Evolutionary conservation across 2,888 invertebrate species (phyloP).

Genomic region (Acanthococcus lagerstroemiae): DNA sequence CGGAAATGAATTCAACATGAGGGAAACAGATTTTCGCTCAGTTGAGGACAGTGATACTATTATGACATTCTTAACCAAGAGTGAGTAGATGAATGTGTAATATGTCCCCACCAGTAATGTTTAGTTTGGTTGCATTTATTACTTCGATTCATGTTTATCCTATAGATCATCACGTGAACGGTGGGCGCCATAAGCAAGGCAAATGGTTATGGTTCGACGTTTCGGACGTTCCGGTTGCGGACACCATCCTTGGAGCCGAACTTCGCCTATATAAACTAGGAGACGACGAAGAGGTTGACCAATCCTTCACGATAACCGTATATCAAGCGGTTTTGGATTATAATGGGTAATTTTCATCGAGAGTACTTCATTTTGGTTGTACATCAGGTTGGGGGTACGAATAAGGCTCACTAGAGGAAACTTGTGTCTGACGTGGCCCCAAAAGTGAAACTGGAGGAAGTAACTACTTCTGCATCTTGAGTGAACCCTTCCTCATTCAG

Average conservation of each 20-base stretch:
- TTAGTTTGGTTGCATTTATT: no score
- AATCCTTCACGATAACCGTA: slow-evolving; percentile 54
- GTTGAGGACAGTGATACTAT: slow-evolving; percentile 89
- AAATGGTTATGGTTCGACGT: slow-evolving; percentile 88
- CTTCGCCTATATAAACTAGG: slow-evolving; percentile 56
- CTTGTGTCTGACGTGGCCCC: no score
- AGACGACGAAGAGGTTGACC: slow-evolving; percentile 42
- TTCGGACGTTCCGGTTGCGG: slow-evolving; percentile 69
- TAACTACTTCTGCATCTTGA: no score
- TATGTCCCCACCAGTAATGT: no score
- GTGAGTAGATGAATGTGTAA: slow-evolving; percentile 47
- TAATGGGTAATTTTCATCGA: slow-evolving; percentile 56
- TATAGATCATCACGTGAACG: slow-evolving; percentile 63
- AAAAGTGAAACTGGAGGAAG: no score
- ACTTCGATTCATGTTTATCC: slow-evolving; percentile 31
- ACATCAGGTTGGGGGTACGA: no score
- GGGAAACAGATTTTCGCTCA: slow-evolving; percentile 68
- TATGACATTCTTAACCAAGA: slow-evolving; percentile 85
- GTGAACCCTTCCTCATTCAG: no score
- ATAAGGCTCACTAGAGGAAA: no score
- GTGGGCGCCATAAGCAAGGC: slow-evolving; percentile 72
- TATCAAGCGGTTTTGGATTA: slow-evolving; percentile 56
- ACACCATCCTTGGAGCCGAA: slow-evolving; percentile 77
- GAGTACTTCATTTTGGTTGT: no score
- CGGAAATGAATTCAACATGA: slow-evolving; percentile 54